Evolutionary conservation across 2,113 vertebrate genomes (phyloP), one percentile per base, ranked within the genome.

Genomic region (Tragelaphus imberbis): DNA sequence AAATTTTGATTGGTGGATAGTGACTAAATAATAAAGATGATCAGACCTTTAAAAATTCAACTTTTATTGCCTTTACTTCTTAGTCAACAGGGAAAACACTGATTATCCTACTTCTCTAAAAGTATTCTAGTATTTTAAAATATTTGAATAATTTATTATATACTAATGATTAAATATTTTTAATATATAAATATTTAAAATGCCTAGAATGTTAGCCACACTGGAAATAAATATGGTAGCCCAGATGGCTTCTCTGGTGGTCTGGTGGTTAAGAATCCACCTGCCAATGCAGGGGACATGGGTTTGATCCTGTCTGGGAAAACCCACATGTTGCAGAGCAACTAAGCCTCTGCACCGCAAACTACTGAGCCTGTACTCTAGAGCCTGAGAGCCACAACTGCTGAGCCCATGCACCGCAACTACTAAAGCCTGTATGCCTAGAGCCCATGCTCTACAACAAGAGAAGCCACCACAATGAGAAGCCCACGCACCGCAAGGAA

Each of bases 11-110:
- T 80, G 36, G 90, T 55, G 11, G 3, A 86, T 6, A 84, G 49
- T 51, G 17, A 13, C 10, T 71, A 96, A 44, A 36, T 33, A 89
- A 93, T 89, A 53, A 77, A 91, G 51, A 82, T 61, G 19, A 61
- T 33, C 6, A 61, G 25, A 79, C 13, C 14, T 87, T 71, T 61
- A 85, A 88, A 77, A 53, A 58, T 27, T 71, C 12, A 90, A 59
- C 12, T 77, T 92, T 58, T 49, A 59, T 8, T 65, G 7, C 28
- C 81, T 92, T 88, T 40, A 59, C n/a, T 96, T 89, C 44, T 90
- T 84, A 68, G 80, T 95, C 84, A 71, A 84, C 7, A 87, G 49
- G 79, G 79, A 84, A 94, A 94, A 94, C 33, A 94, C 61, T 88
- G 51, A 65, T 65, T 58, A 3, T 94, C 23, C 14, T 85, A 25